Base-by-base conservation (phyloP, 2,113 vertebrate genomes). In the Neogale vison region DNA sequence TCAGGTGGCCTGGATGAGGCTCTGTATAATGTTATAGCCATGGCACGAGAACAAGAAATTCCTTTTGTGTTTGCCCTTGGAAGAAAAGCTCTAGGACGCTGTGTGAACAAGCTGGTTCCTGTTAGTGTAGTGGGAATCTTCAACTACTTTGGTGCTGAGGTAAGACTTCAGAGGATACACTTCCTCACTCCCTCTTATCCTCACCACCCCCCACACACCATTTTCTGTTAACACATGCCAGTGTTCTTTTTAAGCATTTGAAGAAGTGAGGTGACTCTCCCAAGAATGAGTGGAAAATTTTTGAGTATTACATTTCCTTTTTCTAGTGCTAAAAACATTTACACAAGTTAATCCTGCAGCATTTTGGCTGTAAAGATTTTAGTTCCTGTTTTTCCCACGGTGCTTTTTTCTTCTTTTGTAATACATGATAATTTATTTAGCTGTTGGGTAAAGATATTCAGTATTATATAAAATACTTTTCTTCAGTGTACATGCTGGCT, bases 111-210 rank as follows among this genome's bases (percentile, higher is more conserved):
- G 98, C 98, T 99, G 87, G 99, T 99, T 96, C 99, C 99, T 72
- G 99, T 99, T 36, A 99, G 99, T 1, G 99, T 99, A 4, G 99
- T 99, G 59, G 99, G 99, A 3, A 99, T 99, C 98, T 99, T 99
- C 98, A 99, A 99, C 99, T 99, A 99, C 96, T 99, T 99, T 0
- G 99, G 99, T 95, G 99, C 99, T 65, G 99, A 99, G 99, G 99
- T 99, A 98, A 81, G 97, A 74, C 63, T 65, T 90, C 10, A 34
- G 87, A 72, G 76, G 36, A 50, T 11, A 42, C 13, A 47, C 20
- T n/a, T 31, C 87, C 13, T 36, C 13, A 3, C 24, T 85, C 21
- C 13, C 14, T 34, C 39, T 31, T 79, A 29, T 79, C 18, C 39
- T 67, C 63, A 67, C 36, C 39, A 0, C 23, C 47, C 31, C 4